Evolutionary conservation across 2,113 vertebrate species (phyloP), one percentile per base, ranked within the genome.

Genomic region (Murina feae): DNA sequence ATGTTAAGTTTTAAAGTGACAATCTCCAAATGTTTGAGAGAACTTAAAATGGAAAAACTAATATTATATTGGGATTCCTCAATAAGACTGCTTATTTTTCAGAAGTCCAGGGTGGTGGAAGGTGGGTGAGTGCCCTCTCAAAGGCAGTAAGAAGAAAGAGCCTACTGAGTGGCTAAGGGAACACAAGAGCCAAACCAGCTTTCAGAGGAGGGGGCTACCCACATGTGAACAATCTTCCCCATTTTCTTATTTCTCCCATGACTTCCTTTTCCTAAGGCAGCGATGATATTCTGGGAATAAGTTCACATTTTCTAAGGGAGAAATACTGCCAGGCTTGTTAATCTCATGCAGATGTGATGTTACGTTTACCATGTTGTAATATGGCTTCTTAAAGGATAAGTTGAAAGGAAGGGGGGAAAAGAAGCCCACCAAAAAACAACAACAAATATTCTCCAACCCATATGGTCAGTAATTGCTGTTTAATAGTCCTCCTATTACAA

Each of bases 401-500:
- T 95, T 94, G 80, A 95, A 96, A 93, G 60, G 74, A 82, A 90
- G 91, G 35, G 93, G 95, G 96, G 83, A 5, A 8, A 5, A 95
- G 53, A 95, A 96, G 92, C 86, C 60, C 95, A 89, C 90, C 92
- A 49, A 81, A 95, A 94, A 96, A 96, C 60, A 87, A 83, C 96
- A 97, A 97, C 97, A 98, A 98, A 98, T 98, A 98, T 98, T 98
- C 98, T 42, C 97, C 98, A 98, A 98, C 98, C 98, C 98, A 98
- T 98, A 98, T 98, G 98, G 98, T 98, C 98, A 98, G 98, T 98
- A 98, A 98, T 98, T 98, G 98, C 98, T 98, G 97, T 98, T 98
- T 99, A 99, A 99, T 98, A 98, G 98, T 98, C 98, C 98, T 98
- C 98, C 98, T 98, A 99, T 99, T 99, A 99, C 98, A 99, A 99